These are phyloP conservation scores for Phrynocephalus versicolor DNA, from an alignment of 2,113 vertebrate genomes.

Conservation along the genomic window DNA sequence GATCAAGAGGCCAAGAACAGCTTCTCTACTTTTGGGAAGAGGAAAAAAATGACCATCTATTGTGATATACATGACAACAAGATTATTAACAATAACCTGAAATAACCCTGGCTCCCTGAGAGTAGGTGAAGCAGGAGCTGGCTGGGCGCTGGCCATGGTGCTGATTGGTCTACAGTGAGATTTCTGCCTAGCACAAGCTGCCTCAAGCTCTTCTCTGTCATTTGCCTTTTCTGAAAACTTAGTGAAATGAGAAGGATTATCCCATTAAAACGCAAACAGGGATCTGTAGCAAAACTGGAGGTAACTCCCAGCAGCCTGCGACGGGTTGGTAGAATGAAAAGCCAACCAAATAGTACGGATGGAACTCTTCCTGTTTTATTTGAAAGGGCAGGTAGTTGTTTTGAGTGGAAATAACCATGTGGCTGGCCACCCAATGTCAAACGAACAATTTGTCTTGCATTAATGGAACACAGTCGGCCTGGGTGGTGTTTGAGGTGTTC, in stretches of 20 bases:
- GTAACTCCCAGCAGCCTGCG: not conserved
- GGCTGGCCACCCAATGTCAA: not conserved
- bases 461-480: not conserved
- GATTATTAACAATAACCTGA: slow-evolving; percentile 89
- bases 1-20: slow-evolving; percentile 86
- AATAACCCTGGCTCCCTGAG: slow-evolving; percentile 37
- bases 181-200: not conserved
- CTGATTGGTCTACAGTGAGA: not conserved
- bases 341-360: not conserved
- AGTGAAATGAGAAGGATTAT: not conserved
- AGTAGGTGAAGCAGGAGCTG: not conserved
- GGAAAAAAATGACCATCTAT: slow-evolving; percentile 83
- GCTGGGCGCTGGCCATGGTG: not conserved
- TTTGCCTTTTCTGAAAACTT: not conserved
- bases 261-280: slow-evolving; percentile 10
- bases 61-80: slow-evolving; percentile 80
- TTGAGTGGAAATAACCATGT: not conserved
- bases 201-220: not conserved
- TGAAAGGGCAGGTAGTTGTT: not conserved
- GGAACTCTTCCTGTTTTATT: not conserved
- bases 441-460: not conserved
- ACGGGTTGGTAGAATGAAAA: slow-evolving; percentile 14
- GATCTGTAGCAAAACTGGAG: slow-evolving; percentile 14
- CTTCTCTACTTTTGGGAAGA: slow-evolving; percentile 93
- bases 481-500: not conserved